Conservation (phyloP, 2,797 vertebrate species). For the Myotis findleyi region DNA sequence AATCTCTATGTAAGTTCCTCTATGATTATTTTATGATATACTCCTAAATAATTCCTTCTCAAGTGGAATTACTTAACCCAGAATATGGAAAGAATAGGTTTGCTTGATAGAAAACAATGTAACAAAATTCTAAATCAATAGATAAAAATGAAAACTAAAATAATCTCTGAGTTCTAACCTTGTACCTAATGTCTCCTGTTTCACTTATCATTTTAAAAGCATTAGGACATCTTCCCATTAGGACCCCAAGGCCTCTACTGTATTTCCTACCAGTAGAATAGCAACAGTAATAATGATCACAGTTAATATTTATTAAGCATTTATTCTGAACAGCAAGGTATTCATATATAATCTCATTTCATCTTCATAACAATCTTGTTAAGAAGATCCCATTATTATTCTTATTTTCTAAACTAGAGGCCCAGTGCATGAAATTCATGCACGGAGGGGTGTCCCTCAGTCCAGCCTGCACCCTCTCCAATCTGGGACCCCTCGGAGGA, state of each 20-base stretch:
- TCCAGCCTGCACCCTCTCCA: too few relatives aligned
- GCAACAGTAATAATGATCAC: neutral
- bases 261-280: neutral
- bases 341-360: neutral
- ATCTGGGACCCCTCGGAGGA: too few relatives aligned
- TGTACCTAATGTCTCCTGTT: neutral
- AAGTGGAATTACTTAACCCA: constrained; percentile 3
- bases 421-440: too few relatives aligned
- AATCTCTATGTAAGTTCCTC: neutral
- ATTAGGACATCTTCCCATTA: neutral
- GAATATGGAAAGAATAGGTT: neutral
- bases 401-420: neutral
- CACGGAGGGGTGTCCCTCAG: too few relatives aligned
- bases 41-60: constrained; percentile 35
- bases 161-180: neutral
- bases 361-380: neutral
- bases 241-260: neutral
- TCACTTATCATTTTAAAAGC: neutral
- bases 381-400: neutral
- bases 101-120: neutral
- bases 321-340: neutral
- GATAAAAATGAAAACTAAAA: constrained; percentile 45
- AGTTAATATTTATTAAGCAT: neutral
- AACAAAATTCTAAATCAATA: constrained; percentile 11
- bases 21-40: constrained; percentile 18